phyloP scores from a whole-genome alignment of 2,888 invertebrate genomes.

The Tenthredo distinguenda region DNA sequence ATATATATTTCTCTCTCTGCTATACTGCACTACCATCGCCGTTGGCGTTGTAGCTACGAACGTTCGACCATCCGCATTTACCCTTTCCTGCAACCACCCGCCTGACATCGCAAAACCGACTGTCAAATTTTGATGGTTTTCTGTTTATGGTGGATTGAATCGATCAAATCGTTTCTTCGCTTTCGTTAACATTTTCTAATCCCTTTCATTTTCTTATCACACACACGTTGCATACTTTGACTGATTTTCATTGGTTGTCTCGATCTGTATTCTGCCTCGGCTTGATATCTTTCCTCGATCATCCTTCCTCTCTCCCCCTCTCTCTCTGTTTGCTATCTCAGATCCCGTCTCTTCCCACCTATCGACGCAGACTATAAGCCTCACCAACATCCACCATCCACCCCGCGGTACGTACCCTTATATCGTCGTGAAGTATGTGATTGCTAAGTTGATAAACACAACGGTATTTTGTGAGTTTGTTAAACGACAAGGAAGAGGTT shows the following conservation, averaged over 20 bases:
- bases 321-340: not conserved
- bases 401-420: not conserved
- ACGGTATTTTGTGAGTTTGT: constrained; percentile 30
- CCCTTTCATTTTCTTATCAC: constrained; percentile 59
- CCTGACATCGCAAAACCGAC: not conserved
- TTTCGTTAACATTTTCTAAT: not conserved
- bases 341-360: constrained; percentile 53
- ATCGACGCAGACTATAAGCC: constrained; percentile 21
- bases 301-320: constrained; percentile 33
- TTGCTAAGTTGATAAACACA: constrained; percentile 1
- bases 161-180: not conserved
- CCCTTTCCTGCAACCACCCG: not conserved
- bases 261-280: constrained; percentile 51
- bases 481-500: constrained; percentile 19
- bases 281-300: constrained; percentile 47
- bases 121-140: not conserved
- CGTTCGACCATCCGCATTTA: constrained; percentile 52
- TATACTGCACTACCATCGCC: not conserved
- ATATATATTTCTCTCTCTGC: not conserved
- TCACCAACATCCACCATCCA: not conserved
- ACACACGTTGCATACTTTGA: not conserved
- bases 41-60: not conserved
- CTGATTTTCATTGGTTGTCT: constrained; percentile 30
- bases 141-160: not conserved
- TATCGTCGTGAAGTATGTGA: constrained; percentile 40